Conservation (phyloP, 2,113 vertebrate genomes). For the Hymenochirus boettgeri region DNA sequence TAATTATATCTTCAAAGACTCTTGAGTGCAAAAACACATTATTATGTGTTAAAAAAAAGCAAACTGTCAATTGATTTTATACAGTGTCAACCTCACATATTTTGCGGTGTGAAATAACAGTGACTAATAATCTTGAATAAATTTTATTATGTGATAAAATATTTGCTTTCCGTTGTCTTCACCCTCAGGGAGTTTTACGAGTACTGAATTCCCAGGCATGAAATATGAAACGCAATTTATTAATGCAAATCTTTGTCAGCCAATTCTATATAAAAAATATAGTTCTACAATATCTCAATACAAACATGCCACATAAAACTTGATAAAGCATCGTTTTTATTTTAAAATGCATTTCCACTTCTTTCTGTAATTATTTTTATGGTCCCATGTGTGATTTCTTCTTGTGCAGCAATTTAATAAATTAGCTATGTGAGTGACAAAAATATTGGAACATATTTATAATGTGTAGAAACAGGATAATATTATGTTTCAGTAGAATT, state of each 20-base stretch:
- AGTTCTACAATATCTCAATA: not conserved
- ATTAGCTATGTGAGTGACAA: not conserved
- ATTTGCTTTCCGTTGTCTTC: conserved; percentile 28
- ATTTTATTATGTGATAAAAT: conserved; percentile 36
- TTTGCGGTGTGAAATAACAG: conserved; percentile 15
- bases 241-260: conserved; percentile 28
- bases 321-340: not conserved
- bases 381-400: not conserved
- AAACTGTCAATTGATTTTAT: conserved; percentile 16
- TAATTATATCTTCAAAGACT: not conserved
- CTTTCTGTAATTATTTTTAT: conserved; percentile 3
- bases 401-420: not conserved
- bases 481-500: too few species aligned
- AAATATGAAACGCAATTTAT: conserved; percentile 30
- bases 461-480: too few species aligned
- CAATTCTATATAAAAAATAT: conserved; percentile 12
- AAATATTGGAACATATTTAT: too few species aligned
- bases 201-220: not conserved
- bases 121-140: conserved; percentile 7
- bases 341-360: not conserved
- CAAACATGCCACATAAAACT: not conserved
- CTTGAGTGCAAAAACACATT: conserved; percentile 5
- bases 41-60: conserved; percentile 13
- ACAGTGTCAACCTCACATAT: conserved; percentile 12
- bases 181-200: conserved; percentile 29